Evolutionary conservation across 2,888 invertebrate species (phyloP), one percentile per base, ranked within the genome.

Genomic region (Dynastes grantii): DNA sequence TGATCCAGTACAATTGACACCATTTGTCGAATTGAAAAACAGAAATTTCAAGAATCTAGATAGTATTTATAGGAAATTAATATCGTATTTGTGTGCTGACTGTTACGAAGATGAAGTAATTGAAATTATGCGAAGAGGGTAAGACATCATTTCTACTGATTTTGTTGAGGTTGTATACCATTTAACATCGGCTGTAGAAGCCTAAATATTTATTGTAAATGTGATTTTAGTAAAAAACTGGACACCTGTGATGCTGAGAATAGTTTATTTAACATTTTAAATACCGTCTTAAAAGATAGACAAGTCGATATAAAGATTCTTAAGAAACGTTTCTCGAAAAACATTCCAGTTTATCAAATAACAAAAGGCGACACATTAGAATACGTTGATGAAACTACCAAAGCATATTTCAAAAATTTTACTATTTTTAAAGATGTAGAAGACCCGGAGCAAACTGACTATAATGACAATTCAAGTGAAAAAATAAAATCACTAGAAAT

Each of bases 1-100:
- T 27, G 65, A 78, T 63, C 78, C 78, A 5, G 40, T 67, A 11
- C 51, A 71, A 53, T 49, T 78, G n/a, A 65, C 78, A 29, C 65
- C 73, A 8, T 78, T 73, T 40, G 37, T 78, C 1, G 73, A 73
- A 58, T 53, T 51, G 27, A 4, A 53, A 27, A 65, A 45, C 45
- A 22, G 32, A 11, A 67, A 78, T 53, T 78, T 65, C 13, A 65
- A 73, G 55, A 67, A 78, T 32, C 55, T 78, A 40, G 53, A 64
- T 2, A 61, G 78, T 8, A 45, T 78, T 27, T 40, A 78, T 58
- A 64, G 51, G 53, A 65, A 65, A 40, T 45, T 73, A 58, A 78
- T 78, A 51, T 67, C 67, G n/a, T 75, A 55, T 65, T 58, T 75
- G 29, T 75, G 73, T 27, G 73, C 40, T 13, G 73, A 75, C 61